Evolutionary conservation across 1,140 invertebrate species (phyloP).

Genomic region (Danaus plexippus): DNA sequence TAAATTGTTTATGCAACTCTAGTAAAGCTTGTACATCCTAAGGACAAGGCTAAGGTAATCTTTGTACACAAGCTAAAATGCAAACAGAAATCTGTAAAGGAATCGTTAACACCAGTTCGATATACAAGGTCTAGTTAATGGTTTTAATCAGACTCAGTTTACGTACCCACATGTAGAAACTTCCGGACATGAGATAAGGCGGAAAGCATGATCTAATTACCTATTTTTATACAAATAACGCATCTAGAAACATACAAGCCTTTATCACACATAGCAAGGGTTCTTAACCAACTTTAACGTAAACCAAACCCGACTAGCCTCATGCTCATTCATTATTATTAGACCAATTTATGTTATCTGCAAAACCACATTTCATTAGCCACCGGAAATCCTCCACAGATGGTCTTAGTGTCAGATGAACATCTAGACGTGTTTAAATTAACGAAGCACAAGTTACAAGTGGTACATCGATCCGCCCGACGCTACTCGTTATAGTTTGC

Average conservation of each 20-base stretch:
- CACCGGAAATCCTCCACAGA: constrained; percentile 12
- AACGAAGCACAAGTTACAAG: too few species aligned
- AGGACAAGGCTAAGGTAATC: too few species aligned
- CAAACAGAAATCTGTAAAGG: too few species aligned
- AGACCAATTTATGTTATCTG: constrained; percentile 8
- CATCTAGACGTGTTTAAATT: constrained; percentile 1
- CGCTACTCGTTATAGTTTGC: too few species aligned
- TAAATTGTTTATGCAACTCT: too few species aligned
- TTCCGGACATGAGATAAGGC: constrained; percentile 12
- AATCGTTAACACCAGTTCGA: too few species aligned
- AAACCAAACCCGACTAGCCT: constrained; percentile 19
- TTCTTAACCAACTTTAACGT: constrained; percentile 17
- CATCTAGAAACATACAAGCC: constrained; percentile 19
- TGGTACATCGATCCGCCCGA: too few species aligned
- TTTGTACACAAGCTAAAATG: too few species aligned
- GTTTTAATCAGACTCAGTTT: constrained; percentile 5
- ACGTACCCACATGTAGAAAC: constrained; percentile 13
- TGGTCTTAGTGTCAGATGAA: constrained; percentile 5
- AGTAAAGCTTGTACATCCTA: too few species aligned
- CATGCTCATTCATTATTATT: constrained; percentile 14
- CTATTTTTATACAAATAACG: constrained; percentile 10
- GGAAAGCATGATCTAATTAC: constrained; percentile 16
- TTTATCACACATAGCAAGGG: constrained; percentile 16
- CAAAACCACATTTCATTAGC: constrained; percentile 12
- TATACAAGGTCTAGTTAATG: too few species aligned